Evolutionary conservation across 2,797 vertebrate species (phyloP), one percentile per base, ranked within the genome.

Genomic region (Protonibea diacanthus): DNA sequence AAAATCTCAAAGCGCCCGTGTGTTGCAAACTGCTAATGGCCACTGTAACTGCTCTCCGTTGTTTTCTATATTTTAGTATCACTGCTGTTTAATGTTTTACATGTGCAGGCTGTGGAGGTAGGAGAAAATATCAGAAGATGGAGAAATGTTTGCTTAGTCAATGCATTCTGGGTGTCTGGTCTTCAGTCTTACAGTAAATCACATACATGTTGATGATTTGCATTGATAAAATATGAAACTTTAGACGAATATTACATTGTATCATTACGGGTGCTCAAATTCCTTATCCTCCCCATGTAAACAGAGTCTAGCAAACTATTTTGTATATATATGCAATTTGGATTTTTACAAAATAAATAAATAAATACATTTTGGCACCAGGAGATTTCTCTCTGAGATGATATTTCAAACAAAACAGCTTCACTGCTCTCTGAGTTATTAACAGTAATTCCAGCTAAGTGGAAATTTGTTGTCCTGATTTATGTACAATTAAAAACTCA

Each of bases 401-500:
- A 48, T 60, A 17, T 72, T 83, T 84, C 61, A 61, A 67, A 82
- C 38, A 79, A 81, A 84, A 90, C 40, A 75, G 63, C 74, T 83
- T 80, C 58, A 83, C 13, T 69, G 68, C 47, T 40, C 13, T 71
- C 80, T 76, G 42, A 80, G 71, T 78, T 81, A 86, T 88, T 84
- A 48, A 82, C 68, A 48, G 68, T 66, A 68, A 76, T 60, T 78
- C 45, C n/a, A 59, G 74, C 55, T 53, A 66, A 78, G 60, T 65
- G 71, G 64, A 84, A 82, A 84, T 78, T 18, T 86, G 78, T 70
- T 71, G 55, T 44, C 11, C 33, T 67, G 20, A 70, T 74, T 76
- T 51, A 64, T 82, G 20, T 66, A 64, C 61, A 78, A 67, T 85
- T 84, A 80, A 79, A 38, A 79, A 60, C 21, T 78, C 48, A 68